Evolutionary conservation across 2,797 vertebrate species (phyloP).

Genomic region (Pseudocheirus occidentalis): DNA sequence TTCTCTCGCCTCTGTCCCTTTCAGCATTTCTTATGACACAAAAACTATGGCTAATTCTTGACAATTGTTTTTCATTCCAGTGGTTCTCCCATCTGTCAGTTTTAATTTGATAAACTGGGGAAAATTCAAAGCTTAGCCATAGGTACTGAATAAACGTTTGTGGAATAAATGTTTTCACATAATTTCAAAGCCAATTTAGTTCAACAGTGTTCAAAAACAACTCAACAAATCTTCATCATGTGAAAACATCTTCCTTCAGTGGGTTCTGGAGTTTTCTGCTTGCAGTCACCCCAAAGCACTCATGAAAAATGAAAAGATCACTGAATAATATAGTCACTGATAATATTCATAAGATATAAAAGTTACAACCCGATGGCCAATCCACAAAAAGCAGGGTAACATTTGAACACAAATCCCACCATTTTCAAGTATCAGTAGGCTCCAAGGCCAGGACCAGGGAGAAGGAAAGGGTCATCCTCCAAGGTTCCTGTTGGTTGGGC

Average conservation of each 20-base stretch:
- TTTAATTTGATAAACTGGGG: neutral
- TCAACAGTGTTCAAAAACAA: neutral
- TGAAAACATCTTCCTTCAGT: neutral
- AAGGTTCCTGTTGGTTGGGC: neutral
- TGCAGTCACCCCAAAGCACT: conserved; percentile 11
- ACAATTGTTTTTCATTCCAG: neutral
- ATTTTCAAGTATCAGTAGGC: neutral
- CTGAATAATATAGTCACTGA: neutral
- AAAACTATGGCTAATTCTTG: neutral
- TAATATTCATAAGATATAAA: neutral
- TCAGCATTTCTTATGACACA: neutral
- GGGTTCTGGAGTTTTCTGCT: neutral
- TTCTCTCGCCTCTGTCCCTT: neutral
- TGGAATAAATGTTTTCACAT: neutral
- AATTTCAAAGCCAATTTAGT: neutral
- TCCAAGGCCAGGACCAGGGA: neutral
- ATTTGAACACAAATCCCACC: neutral
- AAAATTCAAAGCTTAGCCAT: neutral
- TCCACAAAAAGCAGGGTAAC: neutral
- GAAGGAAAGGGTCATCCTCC: neutral
- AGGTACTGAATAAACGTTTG: neutral
- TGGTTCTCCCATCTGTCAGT: neutral
- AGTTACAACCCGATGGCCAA: neutral
- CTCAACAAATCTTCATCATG: neutral
- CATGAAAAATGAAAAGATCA: no score